These are phyloP conservation scores for Ischnura elegans DNA, from an alignment of 2,888 invertebrate species.

Conservation along the genomic window DNA sequence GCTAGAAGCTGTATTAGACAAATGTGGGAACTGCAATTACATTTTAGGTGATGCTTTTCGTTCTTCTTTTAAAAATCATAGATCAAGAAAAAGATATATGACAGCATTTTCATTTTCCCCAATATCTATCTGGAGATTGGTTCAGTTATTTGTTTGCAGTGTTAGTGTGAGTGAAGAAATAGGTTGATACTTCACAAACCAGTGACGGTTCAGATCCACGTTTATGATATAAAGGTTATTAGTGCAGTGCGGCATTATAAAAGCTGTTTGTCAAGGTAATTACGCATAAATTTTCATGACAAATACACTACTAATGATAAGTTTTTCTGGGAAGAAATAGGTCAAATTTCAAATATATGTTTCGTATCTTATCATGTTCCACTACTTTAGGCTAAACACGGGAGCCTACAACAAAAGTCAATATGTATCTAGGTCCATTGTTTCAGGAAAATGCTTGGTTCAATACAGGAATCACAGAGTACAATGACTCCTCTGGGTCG, in stretches of 20 bases:
- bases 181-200: background rate
- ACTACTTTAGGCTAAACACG: background rate
- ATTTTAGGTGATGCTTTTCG: too few relatives aligned
- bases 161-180: background rate
- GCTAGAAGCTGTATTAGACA: too few relatives aligned
- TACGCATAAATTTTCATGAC: too few relatives aligned
- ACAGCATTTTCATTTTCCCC: too few relatives aligned
- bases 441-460: background rate
- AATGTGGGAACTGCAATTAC: too few relatives aligned
- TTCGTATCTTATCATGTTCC: background rate
- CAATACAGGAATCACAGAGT: background rate
- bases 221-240: background rate
- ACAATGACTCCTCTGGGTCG: conserved; percentile 7
- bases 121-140: too few relatives aligned
- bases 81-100: too few relatives aligned
- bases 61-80: too few relatives aligned
- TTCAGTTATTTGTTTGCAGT: background rate
- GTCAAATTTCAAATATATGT: background rate
- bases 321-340: background rate
- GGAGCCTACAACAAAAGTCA: background rate
- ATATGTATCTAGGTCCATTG: background rate
- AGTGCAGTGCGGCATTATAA: background rate
- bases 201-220: background rate
- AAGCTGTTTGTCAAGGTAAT: background rate
- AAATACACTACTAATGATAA: too few relatives aligned